phyloP scores from a whole-genome alignment of 1,140 invertebrate species.

The Aphaenogaster ashmeadi region DNA sequence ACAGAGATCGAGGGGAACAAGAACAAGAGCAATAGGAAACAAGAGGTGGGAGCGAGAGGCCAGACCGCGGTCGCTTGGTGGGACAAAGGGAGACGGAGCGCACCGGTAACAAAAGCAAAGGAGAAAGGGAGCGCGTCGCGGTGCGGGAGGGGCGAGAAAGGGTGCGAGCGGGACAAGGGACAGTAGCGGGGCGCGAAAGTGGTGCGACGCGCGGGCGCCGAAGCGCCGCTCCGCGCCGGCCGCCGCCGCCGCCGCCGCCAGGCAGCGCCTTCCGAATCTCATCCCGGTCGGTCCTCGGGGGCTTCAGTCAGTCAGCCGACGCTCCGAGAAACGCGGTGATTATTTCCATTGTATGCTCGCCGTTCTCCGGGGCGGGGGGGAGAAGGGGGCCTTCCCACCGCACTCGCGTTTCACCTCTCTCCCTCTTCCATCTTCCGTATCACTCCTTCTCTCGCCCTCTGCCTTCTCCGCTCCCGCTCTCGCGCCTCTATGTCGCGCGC shows the following conservation, averaged over 20 bases:
- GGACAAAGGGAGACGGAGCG: slow-evolving; percentile 43
- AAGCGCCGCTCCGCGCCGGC: slow-evolving; percentile 57
- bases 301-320: slow-evolving; percentile 84
- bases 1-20: slow-evolving; percentile 13
- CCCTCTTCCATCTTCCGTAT: slow-evolving; percentile 30
- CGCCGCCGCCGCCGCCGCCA: slow-evolving; percentile 55
- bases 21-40: slow-evolving; percentile 44
- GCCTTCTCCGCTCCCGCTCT: slow-evolving; percentile 65
- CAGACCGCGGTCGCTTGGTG: slow-evolving; percentile 36
- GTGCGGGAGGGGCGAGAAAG: slow-evolving; percentile 61
- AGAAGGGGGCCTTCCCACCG: slow-evolving; percentile 70
- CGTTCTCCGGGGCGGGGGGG: slow-evolving; percentile 23
- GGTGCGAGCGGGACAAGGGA: slow-evolving; percentile 59
- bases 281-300: slow-evolving; percentile 78
- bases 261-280: slow-evolving; percentile 81
- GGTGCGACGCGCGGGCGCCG: slow-evolving; percentile 71
- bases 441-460: slow-evolving; percentile 41
- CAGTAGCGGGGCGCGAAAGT: slow-evolving; percentile 62
- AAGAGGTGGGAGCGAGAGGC: slow-evolving; percentile 47
- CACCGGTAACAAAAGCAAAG: slow-evolving; percentile 66
- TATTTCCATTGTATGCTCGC: slow-evolving; percentile 83
- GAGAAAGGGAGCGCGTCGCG: slow-evolving; percentile 53
- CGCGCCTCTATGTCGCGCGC: slow-evolving; percentile 11
- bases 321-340: slow-evolving; percentile 82
- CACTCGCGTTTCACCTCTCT: slow-evolving; percentile 51